Evolutionary conservation across 2,888 invertebrate genomes (phyloP), one percentile per base, ranked within the genome.

Genomic region (Flexamia atlantica): DNA sequence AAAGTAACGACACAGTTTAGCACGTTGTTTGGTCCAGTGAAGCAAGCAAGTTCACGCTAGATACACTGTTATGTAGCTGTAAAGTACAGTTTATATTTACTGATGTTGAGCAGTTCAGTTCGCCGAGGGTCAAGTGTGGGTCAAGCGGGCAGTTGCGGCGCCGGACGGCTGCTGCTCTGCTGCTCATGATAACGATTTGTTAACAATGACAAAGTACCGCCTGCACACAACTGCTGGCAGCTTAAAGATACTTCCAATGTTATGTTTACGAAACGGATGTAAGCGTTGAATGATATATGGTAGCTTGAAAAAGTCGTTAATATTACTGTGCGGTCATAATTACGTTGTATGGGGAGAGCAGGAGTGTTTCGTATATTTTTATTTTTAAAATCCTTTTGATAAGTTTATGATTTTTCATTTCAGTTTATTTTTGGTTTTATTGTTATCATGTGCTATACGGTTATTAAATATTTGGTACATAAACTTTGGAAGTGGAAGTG

Each of bases 171-270:
- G 57, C 57, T 57, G 57, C 57, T 57, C 2, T 4, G 23, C 2
- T 4, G 23, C 57, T 23, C 20, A 5, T 57, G 23, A 23, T 57
- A 57, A 57, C 57, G 23, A 57, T 57, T 57, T 57, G 23, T 57
- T 23, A 57, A 23, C 57, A 57, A 57, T 57, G 57, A 57, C 57
- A 57, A 57, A 57, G 23, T 57, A 23, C 57, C 57, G 57, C 57
- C 57, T 57, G 4, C 3, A 57, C 57, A 57, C 20, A 57, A 5
- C 57, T 23, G 4, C 57, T 57, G 3, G 57, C 57, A 20, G 23
- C 17, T 23, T 23, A 23, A 23, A 57, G 57, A 20, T 57, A 2
- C 57, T 57, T 57, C 5, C 23, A n/a, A 23, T 57, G 57, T 57
- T 23, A 57, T 7, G 57, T 23, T 23, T 12, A 57, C 57, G 5